phyloP scores from a whole-genome alignment of 2,888 invertebrate species.

The Patella depressa region DNA sequence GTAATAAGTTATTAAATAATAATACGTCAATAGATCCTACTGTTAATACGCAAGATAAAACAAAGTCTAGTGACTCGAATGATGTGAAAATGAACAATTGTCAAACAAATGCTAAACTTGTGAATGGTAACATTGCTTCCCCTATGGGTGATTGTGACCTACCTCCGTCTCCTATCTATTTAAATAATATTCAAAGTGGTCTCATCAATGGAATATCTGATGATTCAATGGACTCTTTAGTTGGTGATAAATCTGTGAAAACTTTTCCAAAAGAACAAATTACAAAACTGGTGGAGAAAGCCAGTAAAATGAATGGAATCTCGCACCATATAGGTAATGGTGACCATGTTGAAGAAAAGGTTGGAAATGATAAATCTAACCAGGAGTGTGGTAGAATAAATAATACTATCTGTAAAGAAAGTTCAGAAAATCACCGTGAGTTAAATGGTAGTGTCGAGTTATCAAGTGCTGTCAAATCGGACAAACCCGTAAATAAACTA shows the following conservation, averaged over 20 bases:
- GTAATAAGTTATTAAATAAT: conserved; percentile 9
- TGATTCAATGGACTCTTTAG: background rate
- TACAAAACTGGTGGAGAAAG: conserved; percentile 37
- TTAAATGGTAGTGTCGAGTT: conserved; percentile 20
- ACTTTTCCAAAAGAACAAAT: conserved; percentile 20
- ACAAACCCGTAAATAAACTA: conserved; percentile 2
- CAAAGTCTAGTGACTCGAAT: background rate
- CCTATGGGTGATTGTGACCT: conserved; percentile 41
- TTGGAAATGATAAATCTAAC: conserved; percentile 15
- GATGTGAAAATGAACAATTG: conserved; percentile 3
- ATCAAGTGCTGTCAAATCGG: conserved; percentile 19
- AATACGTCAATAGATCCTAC: background rate
- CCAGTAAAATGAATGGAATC: conserved; percentile 53
- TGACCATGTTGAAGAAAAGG: conserved; percentile 16
- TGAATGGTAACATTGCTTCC: conserved; percentile 43
- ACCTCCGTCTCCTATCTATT: conserved; percentile 30
- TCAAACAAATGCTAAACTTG: conserved; percentile 29
- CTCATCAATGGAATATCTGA: background rate
- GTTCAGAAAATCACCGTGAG: background rate
- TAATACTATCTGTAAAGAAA: background rate
- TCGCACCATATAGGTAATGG: conserved; percentile 47
- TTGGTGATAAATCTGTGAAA: conserved; percentile 10
- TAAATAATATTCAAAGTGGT: conserved; percentile 11
- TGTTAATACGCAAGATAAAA: background rate
- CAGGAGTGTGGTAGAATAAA: background rate